phyloP scores from a whole-genome alignment of 2,888 invertebrate genomes.

The Eupithecia inturbata region DNA sequence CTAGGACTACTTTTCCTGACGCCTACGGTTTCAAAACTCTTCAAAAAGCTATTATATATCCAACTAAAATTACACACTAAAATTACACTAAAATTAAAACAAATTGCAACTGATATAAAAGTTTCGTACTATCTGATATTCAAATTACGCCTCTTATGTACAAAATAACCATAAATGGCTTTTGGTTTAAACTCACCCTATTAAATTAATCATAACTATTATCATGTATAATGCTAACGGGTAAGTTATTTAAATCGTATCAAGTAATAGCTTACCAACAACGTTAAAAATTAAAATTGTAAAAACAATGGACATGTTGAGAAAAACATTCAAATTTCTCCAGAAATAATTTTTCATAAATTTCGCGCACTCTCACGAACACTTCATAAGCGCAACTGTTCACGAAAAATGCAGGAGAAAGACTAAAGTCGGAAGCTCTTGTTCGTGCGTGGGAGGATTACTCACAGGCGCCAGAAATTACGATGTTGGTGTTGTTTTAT shows the following conservation, averaged over 20 bases:
- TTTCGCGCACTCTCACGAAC: background rate
- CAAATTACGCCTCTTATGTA: too few relatives aligned
- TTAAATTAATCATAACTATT: background rate
- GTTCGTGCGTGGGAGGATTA: slow-evolving; percentile 56
- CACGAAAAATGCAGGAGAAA: slow-evolving; percentile 72
- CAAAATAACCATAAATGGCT: too few relatives aligned
- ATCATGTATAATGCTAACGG: background rate
- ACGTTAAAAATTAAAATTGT: slow-evolving; percentile 55
- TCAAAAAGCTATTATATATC: too few relatives aligned
- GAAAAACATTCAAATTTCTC: slow-evolving; percentile 53
- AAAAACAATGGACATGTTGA: slow-evolving; percentile 60
- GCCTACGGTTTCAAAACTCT: background rate
- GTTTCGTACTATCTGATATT: too few relatives aligned
- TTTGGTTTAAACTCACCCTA: too few relatives aligned
- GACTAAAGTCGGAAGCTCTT: slow-evolving; percentile 61
- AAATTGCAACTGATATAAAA: too few relatives aligned
- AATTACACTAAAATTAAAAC: too few relatives aligned
- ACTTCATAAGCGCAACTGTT: slow-evolving; percentile 56
- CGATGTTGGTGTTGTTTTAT: slow-evolving; percentile 50
- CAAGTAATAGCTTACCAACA: slow-evolving; percentile 57
- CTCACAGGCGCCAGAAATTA: slow-evolving; percentile 58
- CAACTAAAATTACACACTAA: too few relatives aligned
- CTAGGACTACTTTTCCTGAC: background rate
- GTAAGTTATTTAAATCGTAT: background rate
- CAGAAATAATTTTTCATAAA: background rate